A percentile compares a stretch with the other conserved stretches of the same genome.
These are phyloP conservation scores for Carassius auratus DNA, from an alignment of 2,113 vertebrate species.

Conservation along the genomic window DNA sequence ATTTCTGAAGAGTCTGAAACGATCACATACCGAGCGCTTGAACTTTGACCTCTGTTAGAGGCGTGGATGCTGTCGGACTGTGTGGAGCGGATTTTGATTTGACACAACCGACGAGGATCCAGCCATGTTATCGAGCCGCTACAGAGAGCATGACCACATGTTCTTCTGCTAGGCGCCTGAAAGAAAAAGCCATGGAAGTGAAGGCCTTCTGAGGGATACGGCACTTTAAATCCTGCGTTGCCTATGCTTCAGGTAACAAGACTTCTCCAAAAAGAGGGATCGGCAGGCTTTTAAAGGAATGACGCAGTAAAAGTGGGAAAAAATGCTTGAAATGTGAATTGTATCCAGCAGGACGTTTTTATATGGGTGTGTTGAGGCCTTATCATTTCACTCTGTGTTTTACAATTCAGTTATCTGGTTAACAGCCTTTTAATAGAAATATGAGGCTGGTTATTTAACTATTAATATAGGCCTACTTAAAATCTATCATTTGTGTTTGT, in stretches of 20 bases:
- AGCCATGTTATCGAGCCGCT: constrained; percentile 3
- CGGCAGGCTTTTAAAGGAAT: neutral
- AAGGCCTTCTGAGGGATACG: neutral
- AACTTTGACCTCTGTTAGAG: constrained; percentile 34
- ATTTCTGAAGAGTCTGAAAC: constrained; percentile 19
- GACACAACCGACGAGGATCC: neutral
- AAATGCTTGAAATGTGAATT: constrained; percentile 25
- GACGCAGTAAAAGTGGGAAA: neutral
- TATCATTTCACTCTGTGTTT: neutral
- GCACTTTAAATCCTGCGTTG: neutral
- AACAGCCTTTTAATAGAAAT: neutral
- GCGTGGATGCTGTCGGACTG: neutral
- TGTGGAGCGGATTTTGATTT: neutral
- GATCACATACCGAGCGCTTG: neutral
- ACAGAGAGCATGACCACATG: constrained; percentile 4
- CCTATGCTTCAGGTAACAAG: constrained; percentile 27
- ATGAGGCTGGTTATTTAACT: neutral
- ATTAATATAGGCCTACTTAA: neutral
- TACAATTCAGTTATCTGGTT: neutral
- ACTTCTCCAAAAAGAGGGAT: neutral
- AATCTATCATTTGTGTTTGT: neutral
- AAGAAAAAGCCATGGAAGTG: neutral
- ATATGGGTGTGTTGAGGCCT: neutral
- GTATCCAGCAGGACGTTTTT: neutral
- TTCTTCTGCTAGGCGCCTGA: neutral